Base-by-base conservation (phyloP, 2,113 vertebrate genomes). In the human region DNA sequence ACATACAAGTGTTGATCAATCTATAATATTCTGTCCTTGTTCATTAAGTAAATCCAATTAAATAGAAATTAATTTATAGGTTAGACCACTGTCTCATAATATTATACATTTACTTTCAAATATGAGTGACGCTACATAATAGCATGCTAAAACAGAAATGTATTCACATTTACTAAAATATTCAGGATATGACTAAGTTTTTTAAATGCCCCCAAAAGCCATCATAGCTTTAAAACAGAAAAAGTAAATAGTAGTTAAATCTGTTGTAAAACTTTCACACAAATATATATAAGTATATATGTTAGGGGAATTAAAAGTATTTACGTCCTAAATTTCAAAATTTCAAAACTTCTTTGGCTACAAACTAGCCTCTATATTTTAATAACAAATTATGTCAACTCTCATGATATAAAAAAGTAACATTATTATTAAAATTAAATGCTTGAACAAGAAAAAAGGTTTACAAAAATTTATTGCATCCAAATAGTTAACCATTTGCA, bases 381-480 rank as follows among this genome's bases (percentile, higher is more conserved):
- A n/a, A 82, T 81, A 78, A 81, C 38, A 80, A 94, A 94, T 59
- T 83, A 40, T 81, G 96, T 86, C 27, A 86, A 93, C 27, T 80
- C 68, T 87, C 72, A 94, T 80, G 27, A 64, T 64, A 30, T 14
- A 64, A 38, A 94, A 97, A 97, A 98, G 94, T 97, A 93, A 57
- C 59, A 98, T 97, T 90, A 81, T 87, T 94, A 96, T 97, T 97
- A 97, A 98, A 99, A 99, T 98, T 98, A 98, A 99, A 99, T 98
- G 98, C 98, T 98, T 98, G 96, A 98, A 98, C 98, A 98, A 99
- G 98, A 98, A 98, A 98, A 98, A 98, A 10, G 97, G 98, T 99
- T 99, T 98, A 98, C 95, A 99, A 98, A 98, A 98, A 99, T 98
- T 99, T 99, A 98, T 98, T 99, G 96, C 92, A 98, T 98, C 97